Base-by-base conservation (phyloP, 2,797 vertebrate genomes). In the Lacerta agilis region DNA sequence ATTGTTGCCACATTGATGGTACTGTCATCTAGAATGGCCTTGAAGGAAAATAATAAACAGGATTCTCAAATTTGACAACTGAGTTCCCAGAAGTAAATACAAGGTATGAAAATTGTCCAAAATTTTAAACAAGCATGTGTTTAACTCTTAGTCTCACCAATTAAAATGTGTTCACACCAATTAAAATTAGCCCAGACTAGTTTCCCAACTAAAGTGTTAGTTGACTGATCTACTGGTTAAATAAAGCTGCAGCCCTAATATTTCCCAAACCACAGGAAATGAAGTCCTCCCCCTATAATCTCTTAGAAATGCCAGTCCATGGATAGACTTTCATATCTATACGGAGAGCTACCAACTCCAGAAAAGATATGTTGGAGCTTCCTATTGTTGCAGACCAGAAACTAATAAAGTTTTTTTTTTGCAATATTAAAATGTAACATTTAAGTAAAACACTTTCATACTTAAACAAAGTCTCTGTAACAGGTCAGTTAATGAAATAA, bases 21-120 rank as follows among this genome's bases (percentile, higher is more conserved):
- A 86, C 97, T 98, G 94, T 98, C 98, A 91, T 98, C 97, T 80
- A 98, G 96, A 79, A 98, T 95, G 36, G 97, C 97, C 98, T 98
- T 91, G 33, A 92, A 88, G 87, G 86, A 91, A 67, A 86, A 55
- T 58, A 29, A 76, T 66, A 61, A 76, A 83, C 25, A 81, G 38
- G 17, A 41, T 78, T 29, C 17, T 36, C 38, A 86, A 6, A 76
- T 66, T 58, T 41, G 18, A 23, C 23, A 18, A 3, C 13, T 27
- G 33, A 71, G 49, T 43, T 67, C 55, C 41, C 78, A 69, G 49
- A 3, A 36, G 67, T 78, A 78, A 76, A 49, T 29, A 8, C 41
- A 1, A n/a, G 27, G 58, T 27, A 66, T 9, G 27, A 66, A 66
- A 81, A 66, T 1, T 18, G 49, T 55, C 8, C 4, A 23, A 49